phyloP scores from a whole-genome alignment of 2,888 invertebrate genomes.

The Heliconius hortense region DNA sequence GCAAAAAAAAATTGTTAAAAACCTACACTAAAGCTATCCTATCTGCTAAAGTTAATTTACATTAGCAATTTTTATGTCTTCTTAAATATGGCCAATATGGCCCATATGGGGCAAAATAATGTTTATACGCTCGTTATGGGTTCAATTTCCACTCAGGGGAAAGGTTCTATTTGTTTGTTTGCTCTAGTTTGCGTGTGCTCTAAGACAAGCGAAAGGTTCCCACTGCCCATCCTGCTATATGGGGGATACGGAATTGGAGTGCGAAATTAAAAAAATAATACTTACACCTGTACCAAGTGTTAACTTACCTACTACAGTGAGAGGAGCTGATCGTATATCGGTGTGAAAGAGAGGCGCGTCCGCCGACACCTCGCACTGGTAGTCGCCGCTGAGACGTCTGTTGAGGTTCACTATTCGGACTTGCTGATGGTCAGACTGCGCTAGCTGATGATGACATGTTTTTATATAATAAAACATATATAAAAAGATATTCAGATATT shows the following conservation, averaged over 20 bases:
- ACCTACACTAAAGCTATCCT: too few relatives aligned
- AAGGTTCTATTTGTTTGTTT: too few relatives aligned
- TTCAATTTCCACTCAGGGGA: too few relatives aligned
- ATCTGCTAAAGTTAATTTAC: too few relatives aligned
- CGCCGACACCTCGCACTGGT: slow-evolving; percentile 88
- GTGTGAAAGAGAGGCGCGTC: slow-evolving; percentile 88
- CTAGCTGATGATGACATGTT: slow-evolving; percentile 72
- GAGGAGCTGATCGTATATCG: slow-evolving; percentile 82
- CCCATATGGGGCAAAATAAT: too few relatives aligned
- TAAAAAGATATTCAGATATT: background rate
- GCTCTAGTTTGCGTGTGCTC: too few relatives aligned
- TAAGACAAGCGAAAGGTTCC: background rate
- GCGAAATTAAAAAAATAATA: background rate
- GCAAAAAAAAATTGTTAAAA: too few relatives aligned
- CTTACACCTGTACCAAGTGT: background rate
- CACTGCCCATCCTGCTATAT: background rate
- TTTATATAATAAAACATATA: background rate
- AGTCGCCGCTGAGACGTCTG: slow-evolving; percentile 84
- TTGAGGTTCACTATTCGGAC: slow-evolving; percentile 86
- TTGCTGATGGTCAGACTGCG: slow-evolving; percentile 85
- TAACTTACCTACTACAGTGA: slow-evolving; percentile 85
- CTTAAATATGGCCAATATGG: too few relatives aligned
- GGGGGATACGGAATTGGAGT: background rate
- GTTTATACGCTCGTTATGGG: too few relatives aligned
- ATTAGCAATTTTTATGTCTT: too few relatives aligned